phyloP scores from a whole-genome alignment of 1,140 invertebrate species.

The Pogonognathellus flavescens region DNA sequence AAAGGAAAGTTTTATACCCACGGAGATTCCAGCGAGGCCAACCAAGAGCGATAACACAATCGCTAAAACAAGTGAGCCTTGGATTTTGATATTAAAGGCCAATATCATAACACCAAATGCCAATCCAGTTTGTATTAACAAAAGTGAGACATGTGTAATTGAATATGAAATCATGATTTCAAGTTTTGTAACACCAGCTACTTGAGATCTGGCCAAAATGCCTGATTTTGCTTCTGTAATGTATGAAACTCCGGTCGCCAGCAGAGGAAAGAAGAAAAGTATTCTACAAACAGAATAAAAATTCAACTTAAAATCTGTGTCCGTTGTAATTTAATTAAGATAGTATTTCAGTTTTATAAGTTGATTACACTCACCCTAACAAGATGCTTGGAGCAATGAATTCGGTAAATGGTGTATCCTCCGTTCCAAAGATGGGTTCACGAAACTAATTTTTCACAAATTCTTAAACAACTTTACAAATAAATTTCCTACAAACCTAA shows the following conservation, averaged over 20 bases:
- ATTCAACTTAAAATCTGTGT: background rate
- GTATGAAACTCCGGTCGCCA: slow-evolving; percentile 90
- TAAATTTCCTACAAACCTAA: too few species aligned
- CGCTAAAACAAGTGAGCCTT: slow-evolving; percentile 39
- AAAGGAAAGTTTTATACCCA: slow-evolving; percentile 25
- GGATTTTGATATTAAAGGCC: background rate
- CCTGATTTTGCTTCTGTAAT: slow-evolving; percentile 93
- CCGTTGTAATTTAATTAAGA: background rate
- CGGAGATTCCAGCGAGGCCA: slow-evolving; percentile 54
- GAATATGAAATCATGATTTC: slow-evolving; percentile 93
- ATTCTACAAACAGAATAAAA: slow-evolving; percentile 78
- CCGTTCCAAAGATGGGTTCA: slow-evolving; percentile 86
- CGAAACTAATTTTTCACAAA: slow-evolving; percentile 74
- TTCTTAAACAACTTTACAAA: background rate
- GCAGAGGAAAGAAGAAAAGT: slow-evolving; percentile 93
- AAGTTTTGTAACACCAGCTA: slow-evolving; percentile 83
- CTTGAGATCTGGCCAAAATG: slow-evolving; percentile 87
- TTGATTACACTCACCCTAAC: slow-evolving; percentile 70
- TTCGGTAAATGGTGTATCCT: slow-evolving; percentile 89
- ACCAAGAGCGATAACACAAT: slow-evolving; percentile 38
- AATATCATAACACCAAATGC: background rate
- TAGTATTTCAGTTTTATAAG: too few species aligned
- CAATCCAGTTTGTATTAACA: slow-evolving; percentile 86
- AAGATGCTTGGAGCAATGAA: slow-evolving; percentile 96
- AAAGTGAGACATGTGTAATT: slow-evolving; percentile 92